Conservation (phyloP, 1,140 invertebrate genomes). For the Sycophaga agraensis region DNA sequence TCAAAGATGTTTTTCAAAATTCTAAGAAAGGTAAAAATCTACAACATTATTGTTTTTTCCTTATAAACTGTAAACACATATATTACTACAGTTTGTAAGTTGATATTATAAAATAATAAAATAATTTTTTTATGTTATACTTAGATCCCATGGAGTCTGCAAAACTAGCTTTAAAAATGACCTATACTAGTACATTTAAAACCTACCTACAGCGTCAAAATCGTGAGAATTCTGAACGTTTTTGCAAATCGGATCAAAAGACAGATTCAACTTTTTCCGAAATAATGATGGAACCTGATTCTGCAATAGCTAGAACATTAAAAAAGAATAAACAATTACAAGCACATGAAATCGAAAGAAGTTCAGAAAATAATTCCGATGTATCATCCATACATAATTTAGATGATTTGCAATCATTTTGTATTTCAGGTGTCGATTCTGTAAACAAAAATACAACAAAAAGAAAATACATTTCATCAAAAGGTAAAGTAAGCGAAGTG, state of each 20-base stretch:
- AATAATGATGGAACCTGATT: constrained; percentile 24
- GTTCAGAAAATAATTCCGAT: constrained; percentile 8
- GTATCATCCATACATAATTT: neutral
- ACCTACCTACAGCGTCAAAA: constrained; percentile 3
- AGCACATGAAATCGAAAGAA: neutral
- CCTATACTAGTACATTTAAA: constrained; percentile 13
- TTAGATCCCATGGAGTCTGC: constrained; percentile 19
- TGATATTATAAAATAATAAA: neutral
- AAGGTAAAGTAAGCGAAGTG: constrained; percentile 6
- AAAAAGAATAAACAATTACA: constrained; percentile 9
- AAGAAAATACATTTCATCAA: constrained; percentile 4
- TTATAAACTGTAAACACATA: too few relatives aligned
- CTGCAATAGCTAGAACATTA: constrained; percentile 16
- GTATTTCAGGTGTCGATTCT: neutral
- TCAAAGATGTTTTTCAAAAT: constrained; percentile 12
- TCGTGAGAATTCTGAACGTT: neutral
- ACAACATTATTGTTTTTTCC: too few relatives aligned
- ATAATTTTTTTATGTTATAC: neutral
- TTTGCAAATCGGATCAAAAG: neutral
- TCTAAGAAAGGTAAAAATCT: constrained; percentile 3
- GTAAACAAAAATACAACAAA: constrained; percentile 1
- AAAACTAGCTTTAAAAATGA: constrained; percentile 14
- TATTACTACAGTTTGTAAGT: too few relatives aligned
- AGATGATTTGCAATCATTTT: neutral
- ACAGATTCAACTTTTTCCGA: constrained; percentile 9